Evolutionary conservation across 2,797 vertebrate species (phyloP).

Genomic region (Sardinella longiceps): DNA sequence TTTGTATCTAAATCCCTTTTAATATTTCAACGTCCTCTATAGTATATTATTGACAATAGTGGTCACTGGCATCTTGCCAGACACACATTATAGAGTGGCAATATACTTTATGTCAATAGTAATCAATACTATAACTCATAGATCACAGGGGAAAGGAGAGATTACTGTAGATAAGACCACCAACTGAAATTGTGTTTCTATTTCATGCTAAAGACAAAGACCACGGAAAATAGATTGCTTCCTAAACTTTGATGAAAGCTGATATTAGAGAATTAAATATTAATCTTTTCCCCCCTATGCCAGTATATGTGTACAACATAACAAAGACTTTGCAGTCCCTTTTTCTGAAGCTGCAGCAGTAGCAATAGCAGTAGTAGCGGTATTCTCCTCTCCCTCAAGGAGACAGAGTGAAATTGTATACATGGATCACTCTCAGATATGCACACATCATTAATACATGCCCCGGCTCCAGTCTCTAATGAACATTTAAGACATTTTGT

Average conservation of each 20-base stretch:
- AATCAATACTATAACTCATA: too few species aligned
- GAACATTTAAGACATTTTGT: slow-evolving; percentile 15
- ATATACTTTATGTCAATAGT: too few species aligned
- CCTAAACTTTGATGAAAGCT: background rate
- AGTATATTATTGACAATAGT: too few species aligned
- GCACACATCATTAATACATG: slow-evolving; percentile 19
- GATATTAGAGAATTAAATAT: background rate
- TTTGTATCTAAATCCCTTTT: too few species aligned
- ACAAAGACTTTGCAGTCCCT: background rate
- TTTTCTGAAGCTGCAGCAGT: background rate
- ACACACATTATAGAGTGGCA: too few species aligned
- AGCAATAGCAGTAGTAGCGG: background rate
- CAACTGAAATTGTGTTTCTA: too few species aligned
- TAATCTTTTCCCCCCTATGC: background rate
- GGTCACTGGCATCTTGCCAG: too few species aligned
- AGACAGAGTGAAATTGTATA: background rate
- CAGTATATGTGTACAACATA: background rate
- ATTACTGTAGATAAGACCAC: too few species aligned
- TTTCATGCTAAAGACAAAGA: too few species aligned
- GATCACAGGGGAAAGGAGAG: too few species aligned
- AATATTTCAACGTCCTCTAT: too few species aligned
- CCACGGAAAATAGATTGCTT: background rate
- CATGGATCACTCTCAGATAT: slow-evolving; percentile 16
- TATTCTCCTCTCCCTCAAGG: background rate
- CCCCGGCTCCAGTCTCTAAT: background rate